Percentiles rank a stretch among this genome's conserved stretches.
phyloP scores from a whole-genome alignment of 2,888 invertebrate species.

The Fabriciana adippe region DNA sequence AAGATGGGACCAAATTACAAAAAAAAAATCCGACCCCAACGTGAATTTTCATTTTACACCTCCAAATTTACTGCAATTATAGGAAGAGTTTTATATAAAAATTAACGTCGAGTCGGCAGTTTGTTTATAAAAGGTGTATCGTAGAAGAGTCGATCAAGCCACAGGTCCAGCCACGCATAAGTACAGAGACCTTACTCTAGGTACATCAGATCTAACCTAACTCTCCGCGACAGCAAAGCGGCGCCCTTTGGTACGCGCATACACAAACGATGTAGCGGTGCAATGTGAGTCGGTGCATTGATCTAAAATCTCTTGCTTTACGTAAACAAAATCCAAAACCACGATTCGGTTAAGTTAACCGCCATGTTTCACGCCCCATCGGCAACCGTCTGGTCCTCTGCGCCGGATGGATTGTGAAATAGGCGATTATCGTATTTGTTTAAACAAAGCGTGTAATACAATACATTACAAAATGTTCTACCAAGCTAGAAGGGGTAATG shows the following conservation, averaged over 20 bases:
- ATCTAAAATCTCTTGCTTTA: slow-evolving; percentile 42
- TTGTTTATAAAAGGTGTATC: slow-evolving; percentile 13
- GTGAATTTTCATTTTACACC: slow-evolving; percentile 27
- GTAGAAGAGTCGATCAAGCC: slow-evolving; percentile 39
- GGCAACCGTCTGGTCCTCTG: neutral
- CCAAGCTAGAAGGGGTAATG: slow-evolving; percentile 25
- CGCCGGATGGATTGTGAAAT: slow-evolving; percentile 2
- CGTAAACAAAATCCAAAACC: slow-evolving; percentile 18
- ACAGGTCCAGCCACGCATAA: slow-evolving; percentile 47
- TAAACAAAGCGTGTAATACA: slow-evolving; percentile 16
- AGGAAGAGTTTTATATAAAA: neutral
- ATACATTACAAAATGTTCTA: slow-evolving; percentile 23
- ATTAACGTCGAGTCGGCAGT: slow-evolving; percentile 17
- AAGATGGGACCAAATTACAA: slow-evolving; percentile 47
- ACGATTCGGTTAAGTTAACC: slow-evolving; percentile 8
- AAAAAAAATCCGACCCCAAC: slow-evolving; percentile 39
- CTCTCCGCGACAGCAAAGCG: slow-evolving; percentile 36
- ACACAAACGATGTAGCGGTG: slow-evolving; percentile 41
- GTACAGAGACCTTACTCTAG: slow-evolving; percentile 43
- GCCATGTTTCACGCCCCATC: slow-evolving; percentile 1
- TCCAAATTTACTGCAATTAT: neutral
- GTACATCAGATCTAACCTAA: slow-evolving; percentile 39
- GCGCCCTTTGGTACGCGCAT: slow-evolving; percentile 36
- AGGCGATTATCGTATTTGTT: slow-evolving; percentile 1
- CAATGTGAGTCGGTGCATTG: slow-evolving; percentile 41